Evolutionary conservation across 2,888 invertebrate genomes (phyloP), one percentile per base, ranked within the genome.

Genomic region (Anagyrus pseudococci): DNA sequence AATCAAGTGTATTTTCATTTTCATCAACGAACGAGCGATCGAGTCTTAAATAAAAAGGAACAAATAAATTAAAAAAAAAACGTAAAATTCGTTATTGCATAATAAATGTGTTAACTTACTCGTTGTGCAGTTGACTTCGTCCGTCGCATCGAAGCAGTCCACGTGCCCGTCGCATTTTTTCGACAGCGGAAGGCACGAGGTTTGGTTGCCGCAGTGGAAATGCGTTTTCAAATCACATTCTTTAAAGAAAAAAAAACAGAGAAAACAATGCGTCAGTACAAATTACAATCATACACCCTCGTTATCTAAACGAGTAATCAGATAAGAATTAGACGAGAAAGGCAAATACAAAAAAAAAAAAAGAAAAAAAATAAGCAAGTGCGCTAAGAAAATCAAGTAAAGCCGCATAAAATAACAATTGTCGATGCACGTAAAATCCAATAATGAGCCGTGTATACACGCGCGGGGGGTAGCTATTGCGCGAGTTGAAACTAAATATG

Each of bases 71-170:
- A 33, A 33, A 33, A 17, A 41, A 56, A 20, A 23, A 25, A 33
- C 22, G 15, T 29, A 33, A 19, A 44, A 44, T 25, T 17, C 13
- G 17, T n/a, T 8, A 29, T 13, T 15, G n/a, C 6, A 47, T 13
- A 43, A 43, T 22, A 20, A 49, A 43, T 55, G n/a, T 13, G 56
- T 57, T 63, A 56, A 72, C 81, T 79, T 81, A 89, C 89, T 85
- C 76, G 83, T 80, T 52, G 87, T 87, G 77, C 91, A 91, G 77
- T 89, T 87, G 33, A 86, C 81, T 84, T 92, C 92, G 75, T 92
- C 91, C 41, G 85, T 84, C 59, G 88, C 89, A 77, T 92, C 91
- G 90, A 90, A 91, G 75, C 91, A 92, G 77, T 92, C 91, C 64
- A 90, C 86, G 64, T 85, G 82, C 40, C 89, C 88, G 75, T 92